Evolutionary conservation across 2,113 vertebrate species (phyloP), one percentile per base, ranked within the genome.

Genomic region (Marmota monax): DNA sequence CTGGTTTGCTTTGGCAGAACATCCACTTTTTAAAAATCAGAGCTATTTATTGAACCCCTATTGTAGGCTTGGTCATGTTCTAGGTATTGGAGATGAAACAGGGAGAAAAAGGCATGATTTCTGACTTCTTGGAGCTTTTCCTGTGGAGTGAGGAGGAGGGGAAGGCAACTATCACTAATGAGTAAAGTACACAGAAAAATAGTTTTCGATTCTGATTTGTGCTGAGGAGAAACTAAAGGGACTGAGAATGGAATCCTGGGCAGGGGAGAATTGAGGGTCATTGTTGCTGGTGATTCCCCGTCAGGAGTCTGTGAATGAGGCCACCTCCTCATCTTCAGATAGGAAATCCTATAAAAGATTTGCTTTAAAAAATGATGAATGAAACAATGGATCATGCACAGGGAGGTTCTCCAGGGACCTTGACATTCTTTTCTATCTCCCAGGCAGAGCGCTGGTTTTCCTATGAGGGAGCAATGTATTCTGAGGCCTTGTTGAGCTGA

Each of bases 401-500:
- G 12, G 16, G 6, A 37, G 65, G 6, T 88, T 97, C 73, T 85
- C 93, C 48, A 53, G 80, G 86, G 67, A 84, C 78, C 34, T 32
- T 90, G 84, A 37, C 18, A 29, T 88, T 90, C 48, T 90, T 88
- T 8, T 79, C 45, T 63, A 10, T 73, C 51, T 96, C 69, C 34
- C 72, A 84, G 69, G n/a, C 11, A 85, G 51, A 73, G n/a, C 42
- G 42, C 83, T 69, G 77, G 56, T n/a, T 96, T 93, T 83, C 56
- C 39, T 65, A 23, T 18, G 39, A 58, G 22, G 51, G 48, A 61
- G 13, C 76, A 29, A 85, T 93, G 67, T 34, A 69, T 76, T 85
- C 72, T 29, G 73, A 65, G 88, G 51, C 14, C 48, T 77, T 23
- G 2, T 65, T 76, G 78, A 92, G 85, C 88, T 96, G 93, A 94